These are phyloP conservation scores for Psix sp. DNA, from an alignment of 1,140 invertebrate genomes.

Conservation along the genomic window DNA sequence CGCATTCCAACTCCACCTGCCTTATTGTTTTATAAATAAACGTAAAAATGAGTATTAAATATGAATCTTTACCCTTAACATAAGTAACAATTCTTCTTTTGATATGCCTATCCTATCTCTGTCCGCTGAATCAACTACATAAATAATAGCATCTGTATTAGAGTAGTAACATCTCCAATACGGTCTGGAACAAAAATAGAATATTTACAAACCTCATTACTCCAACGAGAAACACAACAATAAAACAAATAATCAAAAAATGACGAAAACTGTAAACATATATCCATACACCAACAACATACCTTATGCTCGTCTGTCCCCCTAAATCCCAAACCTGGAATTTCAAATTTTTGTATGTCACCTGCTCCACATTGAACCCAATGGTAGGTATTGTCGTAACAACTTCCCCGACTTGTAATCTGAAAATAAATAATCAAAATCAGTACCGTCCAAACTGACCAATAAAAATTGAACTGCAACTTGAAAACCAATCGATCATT, in stretches of 20 bases:
- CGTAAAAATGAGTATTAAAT: too few relatives aligned
- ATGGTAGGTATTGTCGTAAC: conserved; percentile 99
- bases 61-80: conserved; percentile 96
- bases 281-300: conserved; percentile 23
- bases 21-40: too few relatives aligned
- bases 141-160: conserved; percentile 99
- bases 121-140: conserved; percentile 99
- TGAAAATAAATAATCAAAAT: conserved; percentile 53
- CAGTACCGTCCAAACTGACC: too few relatives aligned
- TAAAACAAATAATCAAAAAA: conserved; percentile 10
- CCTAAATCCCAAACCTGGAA: conserved; percentile 99
- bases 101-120: conserved; percentile 99
- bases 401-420: conserved; percentile 98
- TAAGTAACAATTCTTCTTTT: conserved; percentile 97
- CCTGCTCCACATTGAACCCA: conserved; percentile 98
- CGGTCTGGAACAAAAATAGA: conserved; percentile 83
- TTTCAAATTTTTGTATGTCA: conserved; percentile 96
- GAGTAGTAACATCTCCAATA: conserved; percentile 99
- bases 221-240: background rate
- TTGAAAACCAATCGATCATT: too few relatives aligned
- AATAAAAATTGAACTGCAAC: too few relatives aligned
- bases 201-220: background rate
- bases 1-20: too few relatives aligned
- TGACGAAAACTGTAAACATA: conserved; percentile 7
- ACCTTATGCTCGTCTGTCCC: conserved; percentile 96